Evolutionary conservation across 1,140 invertebrate species (phyloP).

Genomic region (Caenorhabditis tropicalis): DNA sequence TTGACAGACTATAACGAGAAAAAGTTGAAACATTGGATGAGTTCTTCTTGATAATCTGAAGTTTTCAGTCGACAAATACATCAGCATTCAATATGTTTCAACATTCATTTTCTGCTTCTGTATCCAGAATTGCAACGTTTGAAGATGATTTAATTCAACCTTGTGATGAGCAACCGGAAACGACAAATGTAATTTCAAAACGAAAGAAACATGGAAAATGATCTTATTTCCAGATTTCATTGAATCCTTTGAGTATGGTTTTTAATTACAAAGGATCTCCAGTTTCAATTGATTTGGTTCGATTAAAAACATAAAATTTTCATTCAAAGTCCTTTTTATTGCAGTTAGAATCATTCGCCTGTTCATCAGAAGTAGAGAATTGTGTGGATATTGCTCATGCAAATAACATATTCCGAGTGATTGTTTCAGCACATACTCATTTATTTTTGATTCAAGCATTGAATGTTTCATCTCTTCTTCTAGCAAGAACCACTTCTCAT

Average conservation of each 20-base stretch:
- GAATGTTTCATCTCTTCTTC: constrained; percentile 47
- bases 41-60: not conserved
- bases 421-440: constrained; percentile 15
- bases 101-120: constrained; percentile 12
- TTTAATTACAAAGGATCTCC: constrained; percentile 39
- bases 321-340: not conserved
- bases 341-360: constrained; percentile 45
- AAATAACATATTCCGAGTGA: constrained; percentile 19
- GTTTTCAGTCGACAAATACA: constrained; percentile 9
- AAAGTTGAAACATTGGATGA: not conserved
- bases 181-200: not conserved
- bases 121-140: constrained; percentile 24
- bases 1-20: not conserved
- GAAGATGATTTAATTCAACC: constrained; percentile 12
- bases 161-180: constrained; percentile 18
- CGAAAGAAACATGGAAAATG: no score
- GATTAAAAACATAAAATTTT: not conserved
- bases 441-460: constrained; percentile 25
- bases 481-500: constrained; percentile 48
- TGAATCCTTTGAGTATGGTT: constrained; percentile 43
- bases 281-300: constrained; percentile 50
- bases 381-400: constrained; percentile 24
- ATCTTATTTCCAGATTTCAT: constrained; percentile 10
- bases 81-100: constrained; percentile 28
- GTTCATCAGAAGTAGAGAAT: constrained; percentile 12